These are phyloP conservation scores for Yponomeuta malinellus DNA, from an alignment of 2,888 invertebrate genomes.

Conservation along the genomic window DNA sequence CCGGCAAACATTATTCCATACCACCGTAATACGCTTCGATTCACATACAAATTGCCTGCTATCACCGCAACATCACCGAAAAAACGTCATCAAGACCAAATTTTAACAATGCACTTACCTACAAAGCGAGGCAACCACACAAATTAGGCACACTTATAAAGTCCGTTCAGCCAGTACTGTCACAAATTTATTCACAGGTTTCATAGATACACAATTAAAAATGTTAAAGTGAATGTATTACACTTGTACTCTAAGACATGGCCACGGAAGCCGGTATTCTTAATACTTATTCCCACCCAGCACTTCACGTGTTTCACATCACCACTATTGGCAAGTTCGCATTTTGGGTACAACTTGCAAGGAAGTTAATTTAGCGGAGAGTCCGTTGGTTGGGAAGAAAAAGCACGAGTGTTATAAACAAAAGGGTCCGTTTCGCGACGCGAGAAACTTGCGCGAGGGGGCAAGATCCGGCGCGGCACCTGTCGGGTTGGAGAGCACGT, in stretches of 20 bases:
- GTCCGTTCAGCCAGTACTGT: background rate
- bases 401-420: conserved; percentile 37
- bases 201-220: background rate
- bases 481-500: conserved; percentile 61
- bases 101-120: conserved; percentile 13
- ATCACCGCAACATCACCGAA: conserved; percentile 19
- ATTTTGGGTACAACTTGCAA: conserved; percentile 28
- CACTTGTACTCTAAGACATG: conserved; percentile 56
- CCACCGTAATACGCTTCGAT: conserved; percentile 25
- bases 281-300: conserved; percentile 25
- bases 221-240: background rate
- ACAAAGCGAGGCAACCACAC: conserved; percentile 8
- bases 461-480: conserved; percentile 45
- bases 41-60: conserved; percentile 26
- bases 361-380: background rate
- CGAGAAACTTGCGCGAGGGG: conserved; percentile 45
- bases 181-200: background rate
- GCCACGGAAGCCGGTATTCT: conserved; percentile 54
- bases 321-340: conserved; percentile 56
- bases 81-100: conserved; percentile 14
- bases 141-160: conserved; percentile 21
- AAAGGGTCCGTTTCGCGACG: conserved; percentile 61
- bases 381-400: background rate
- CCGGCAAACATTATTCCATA: conserved; percentile 9
- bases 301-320: conserved; percentile 72